Evolutionary conservation across 2,113 vertebrate species (phyloP).

Genomic region (cattle (Bos taurus)): ARS-UCD2.0 NC_037345.1:38895001-38895500

Average conservation of each 20-base stretch:
- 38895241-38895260: background rate
- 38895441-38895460: background rate
- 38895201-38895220: constrained; percentile 24
- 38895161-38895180: constrained; percentile 7
- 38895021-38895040: background rate
- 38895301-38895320: background rate
- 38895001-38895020: background rate
- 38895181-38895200: background rate
- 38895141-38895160: background rate
- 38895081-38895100: background rate
- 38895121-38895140: background rate
- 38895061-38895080: background rate
- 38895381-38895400: background rate
- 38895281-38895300: background rate
- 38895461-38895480: background rate
- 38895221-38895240: constrained; percentile 23
- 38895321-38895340: constrained; percentile 12
- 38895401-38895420: background rate
- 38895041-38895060: background rate
- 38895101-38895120: background rate
- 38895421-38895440: background rate
- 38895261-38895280: background rate
- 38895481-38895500: background rate
- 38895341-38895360: background rate
- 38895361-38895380: background rate